Evolutionary conservation across 2,797 vertebrate genomes (phyloP), one percentile per base, ranked within the genome.

Genomic region (Galaxias olidus): DNA sequence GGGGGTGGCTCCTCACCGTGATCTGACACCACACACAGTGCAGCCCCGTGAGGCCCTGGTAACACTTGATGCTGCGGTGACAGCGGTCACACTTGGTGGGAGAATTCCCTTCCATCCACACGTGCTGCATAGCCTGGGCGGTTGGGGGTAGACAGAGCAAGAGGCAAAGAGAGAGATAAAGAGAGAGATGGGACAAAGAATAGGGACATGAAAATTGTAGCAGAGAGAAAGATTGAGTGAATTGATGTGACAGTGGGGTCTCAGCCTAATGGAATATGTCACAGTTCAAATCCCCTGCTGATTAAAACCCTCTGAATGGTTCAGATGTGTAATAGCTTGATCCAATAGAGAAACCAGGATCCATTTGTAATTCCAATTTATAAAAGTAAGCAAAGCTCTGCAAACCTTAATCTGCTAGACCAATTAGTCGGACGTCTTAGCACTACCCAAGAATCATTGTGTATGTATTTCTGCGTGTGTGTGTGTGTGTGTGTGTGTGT

Each of bases 1-100:
- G 8, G 10, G 1, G 9, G 15, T 43, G 50, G 12, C 1, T 46
- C 93, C 96, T 95, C 90, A 98, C 96, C 40, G 94, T 94, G 84
- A 94, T 88, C 78, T 95, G 95, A 88, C 96, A 98, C 96, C 96
- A 98, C 72, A 96, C 95, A 11, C 96, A 98, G 89, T 97, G 96
- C 75, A 96, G 87, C 46, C 96, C 95, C 0, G 94, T 97, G 79
- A 98, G 91, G 68, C 95, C 94, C 90, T 97, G 96, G 89, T 97
- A 98, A 85, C 93, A 94, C 87, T 98, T 98, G 90, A 97, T 98
- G 91, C 92, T 96, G 73, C 96, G 91, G 88, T 95, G 95, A 84
- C 96, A 98, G 58, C 93, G 90, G 78, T 97, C 95, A 0, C 96
- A 98, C 83, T 96, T 97, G 66, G 93, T 91, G 0, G 94, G 93